Evolutionary conservation across 2,113 vertebrate genomes (phyloP).

Genomic region (Synodontis membranacea): DNA sequence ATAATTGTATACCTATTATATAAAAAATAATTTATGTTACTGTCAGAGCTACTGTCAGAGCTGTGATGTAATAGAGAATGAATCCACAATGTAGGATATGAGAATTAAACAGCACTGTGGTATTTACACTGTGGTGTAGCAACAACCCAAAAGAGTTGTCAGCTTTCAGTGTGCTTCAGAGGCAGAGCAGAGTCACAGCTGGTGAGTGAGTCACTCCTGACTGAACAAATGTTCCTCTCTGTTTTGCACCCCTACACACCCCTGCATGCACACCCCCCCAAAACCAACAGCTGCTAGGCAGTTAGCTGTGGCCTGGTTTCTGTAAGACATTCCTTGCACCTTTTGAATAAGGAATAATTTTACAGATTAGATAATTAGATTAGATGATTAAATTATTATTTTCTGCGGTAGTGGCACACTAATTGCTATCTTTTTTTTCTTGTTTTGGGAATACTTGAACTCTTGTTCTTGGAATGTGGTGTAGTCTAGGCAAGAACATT

Average conservation of each 20-base stretch:
- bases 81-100: neutral
- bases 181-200: conserved; percentile 30
- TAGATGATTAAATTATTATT: neutral
- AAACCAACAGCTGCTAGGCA: conserved; percentile 21
- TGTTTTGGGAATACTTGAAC: no score
- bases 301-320: conserved; percentile 4
- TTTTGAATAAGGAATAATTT: neutral
- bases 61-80: neutral
- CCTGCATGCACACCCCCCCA: conserved; percentile 3
- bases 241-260: conserved; percentile 15
- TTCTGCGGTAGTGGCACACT: neutral
- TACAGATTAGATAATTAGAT: neutral
- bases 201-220: conserved; percentile 10
- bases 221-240: conserved; percentile 38
- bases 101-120: neutral
- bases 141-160: conserved; percentile 7
- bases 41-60: neutral
- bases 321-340: neutral
- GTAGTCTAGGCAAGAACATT: conserved; percentile 12
- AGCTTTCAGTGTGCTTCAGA: conserved; percentile 14
- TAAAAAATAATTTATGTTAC: neutral
- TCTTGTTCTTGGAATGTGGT: neutral
- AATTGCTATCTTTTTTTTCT: neutral
- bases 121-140: neutral
- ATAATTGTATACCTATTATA: no score